These are phyloP conservation scores for Cercocebus atys DNA, from an alignment of 2,113 vertebrate species.

Conservation along the genomic window DNA sequence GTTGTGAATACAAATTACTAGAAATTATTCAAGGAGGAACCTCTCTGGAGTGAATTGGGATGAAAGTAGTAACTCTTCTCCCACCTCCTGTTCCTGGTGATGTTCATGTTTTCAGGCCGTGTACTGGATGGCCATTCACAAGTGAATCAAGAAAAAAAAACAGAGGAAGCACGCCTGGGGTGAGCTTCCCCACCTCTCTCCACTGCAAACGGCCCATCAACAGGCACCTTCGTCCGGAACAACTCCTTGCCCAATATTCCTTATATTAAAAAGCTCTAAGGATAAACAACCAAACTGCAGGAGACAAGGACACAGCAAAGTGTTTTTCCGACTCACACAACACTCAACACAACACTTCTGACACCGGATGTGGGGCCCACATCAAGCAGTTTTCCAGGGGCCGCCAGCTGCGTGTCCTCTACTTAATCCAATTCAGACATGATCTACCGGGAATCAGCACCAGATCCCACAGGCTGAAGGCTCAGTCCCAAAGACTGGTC, in stretches of 20 bases:
- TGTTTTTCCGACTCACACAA: not conserved
- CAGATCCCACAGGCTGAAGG: not conserved
- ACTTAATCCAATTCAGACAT: not conserved
- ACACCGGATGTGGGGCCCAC: not conserved
- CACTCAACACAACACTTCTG: not conserved
- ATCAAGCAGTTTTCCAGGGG: not conserved
- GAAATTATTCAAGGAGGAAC: not conserved
- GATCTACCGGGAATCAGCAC: not conserved
- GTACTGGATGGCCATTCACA: not conserved
- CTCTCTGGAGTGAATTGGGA: not conserved
- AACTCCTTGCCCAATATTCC: not conserved
- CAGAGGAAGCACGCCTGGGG: accelerated
- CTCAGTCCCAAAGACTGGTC: not conserved
- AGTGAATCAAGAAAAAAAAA: not conserved
- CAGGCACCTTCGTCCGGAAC: not conserved
- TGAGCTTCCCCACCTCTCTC: too few relatives aligned
- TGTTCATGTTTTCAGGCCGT: not conserved
- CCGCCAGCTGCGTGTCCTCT: not conserved
- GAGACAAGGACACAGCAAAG: not conserved
- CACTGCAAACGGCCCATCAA: not conserved
- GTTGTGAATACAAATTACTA: not conserved
- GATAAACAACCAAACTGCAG: not conserved
- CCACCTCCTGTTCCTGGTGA: not conserved
- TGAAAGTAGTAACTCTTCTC: not conserved
- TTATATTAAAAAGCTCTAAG: not conserved